Percentiles rank a stretch among this genome's conserved stretches.
These are phyloP conservation scores for Diorhabda carinulata DNA, from an alignment of 1,140 invertebrate species.

Conservation along the genomic window DNA sequence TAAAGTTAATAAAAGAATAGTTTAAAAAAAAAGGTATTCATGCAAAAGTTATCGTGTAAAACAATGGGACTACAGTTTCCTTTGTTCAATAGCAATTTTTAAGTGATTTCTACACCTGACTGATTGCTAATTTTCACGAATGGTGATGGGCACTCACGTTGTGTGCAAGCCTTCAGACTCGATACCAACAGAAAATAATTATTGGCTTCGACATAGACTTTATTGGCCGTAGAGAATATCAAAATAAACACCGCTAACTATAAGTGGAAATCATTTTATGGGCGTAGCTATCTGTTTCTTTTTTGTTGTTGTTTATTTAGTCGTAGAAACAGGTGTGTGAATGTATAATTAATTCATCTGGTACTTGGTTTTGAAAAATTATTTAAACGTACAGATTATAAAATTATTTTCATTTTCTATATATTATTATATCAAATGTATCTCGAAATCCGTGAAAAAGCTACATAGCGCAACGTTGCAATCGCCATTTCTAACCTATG, in stretches of 20 bases:
- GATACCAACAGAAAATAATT: conserved; percentile 16
- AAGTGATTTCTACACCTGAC: conserved; percentile 18
- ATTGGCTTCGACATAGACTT: conserved; percentile 10
- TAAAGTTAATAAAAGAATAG: not conserved
- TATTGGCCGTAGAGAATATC: conserved; percentile 22
- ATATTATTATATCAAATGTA: too few species aligned
- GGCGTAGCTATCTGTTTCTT: not conserved
- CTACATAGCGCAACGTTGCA: too few species aligned
- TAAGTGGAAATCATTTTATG: conserved; percentile 15
- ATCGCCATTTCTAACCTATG: too few species aligned
- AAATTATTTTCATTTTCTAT: too few species aligned
- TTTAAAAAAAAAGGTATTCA: not conserved
- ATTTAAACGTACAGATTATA: too few species aligned
- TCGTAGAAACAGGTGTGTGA: too few species aligned
- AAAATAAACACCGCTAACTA: conserved; percentile 14
- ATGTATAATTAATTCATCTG: too few species aligned
- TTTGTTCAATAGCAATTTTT: conserved; percentile 15
- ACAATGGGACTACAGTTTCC: conserved; percentile 4
- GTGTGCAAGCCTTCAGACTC: conserved; percentile 7
- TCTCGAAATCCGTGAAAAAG: too few species aligned
- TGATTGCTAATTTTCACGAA: conserved; percentile 16
- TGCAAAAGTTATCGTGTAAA: not conserved
- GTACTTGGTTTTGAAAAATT: too few species aligned
- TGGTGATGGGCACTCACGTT: conserved; percentile 10
- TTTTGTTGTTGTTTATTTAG: too few species aligned